Conservation (phyloP, 1,140 invertebrate species). For the Teleopsis dalmanni region DNA sequence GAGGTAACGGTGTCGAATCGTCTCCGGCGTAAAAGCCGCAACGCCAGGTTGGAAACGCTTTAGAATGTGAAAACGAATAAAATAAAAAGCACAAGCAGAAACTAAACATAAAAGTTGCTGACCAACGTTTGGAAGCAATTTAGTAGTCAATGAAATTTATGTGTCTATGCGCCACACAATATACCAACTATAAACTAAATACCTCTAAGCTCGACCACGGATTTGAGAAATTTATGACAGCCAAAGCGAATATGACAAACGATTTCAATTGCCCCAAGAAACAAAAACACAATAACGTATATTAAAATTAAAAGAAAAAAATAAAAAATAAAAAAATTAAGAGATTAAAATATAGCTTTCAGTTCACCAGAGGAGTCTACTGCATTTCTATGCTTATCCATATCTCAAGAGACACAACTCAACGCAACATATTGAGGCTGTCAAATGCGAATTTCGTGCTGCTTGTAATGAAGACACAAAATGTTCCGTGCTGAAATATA, state of each 20-base stretch:
- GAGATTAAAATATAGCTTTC: no score
- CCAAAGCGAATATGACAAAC: slow-evolving; percentile 1
- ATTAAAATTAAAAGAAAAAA: background rate
- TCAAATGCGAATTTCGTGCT: background rate
- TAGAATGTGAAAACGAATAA: slow-evolving; percentile 5
- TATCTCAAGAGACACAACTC: no score
- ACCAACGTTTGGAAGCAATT: slow-evolving; percentile 25
- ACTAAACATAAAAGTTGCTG: slow-evolving; percentile 4
- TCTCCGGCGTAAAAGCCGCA: slow-evolving; percentile 31
- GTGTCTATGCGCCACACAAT: slow-evolving; percentile 16
- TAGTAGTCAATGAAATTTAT: slow-evolving; percentile 45
- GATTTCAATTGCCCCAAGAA: background rate
- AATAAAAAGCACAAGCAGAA: slow-evolving; percentile 1
- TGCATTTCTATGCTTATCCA: no score
- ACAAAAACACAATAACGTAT: background rate
- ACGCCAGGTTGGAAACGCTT: slow-evolving; percentile 6
- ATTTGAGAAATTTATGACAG: no score
- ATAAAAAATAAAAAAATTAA: no score
- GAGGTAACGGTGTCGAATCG: slow-evolving; percentile 44
- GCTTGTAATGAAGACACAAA: background rate
- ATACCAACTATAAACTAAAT: no score
- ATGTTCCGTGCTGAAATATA: no score
- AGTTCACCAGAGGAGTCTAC: no score
- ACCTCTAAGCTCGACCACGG: no score
- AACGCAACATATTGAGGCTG: background rate